Evolutionary conservation across 2,797 vertebrate species (phyloP), one percentile per base, ranked within the genome.

Genomic region (Meda fulgida): DNA sequence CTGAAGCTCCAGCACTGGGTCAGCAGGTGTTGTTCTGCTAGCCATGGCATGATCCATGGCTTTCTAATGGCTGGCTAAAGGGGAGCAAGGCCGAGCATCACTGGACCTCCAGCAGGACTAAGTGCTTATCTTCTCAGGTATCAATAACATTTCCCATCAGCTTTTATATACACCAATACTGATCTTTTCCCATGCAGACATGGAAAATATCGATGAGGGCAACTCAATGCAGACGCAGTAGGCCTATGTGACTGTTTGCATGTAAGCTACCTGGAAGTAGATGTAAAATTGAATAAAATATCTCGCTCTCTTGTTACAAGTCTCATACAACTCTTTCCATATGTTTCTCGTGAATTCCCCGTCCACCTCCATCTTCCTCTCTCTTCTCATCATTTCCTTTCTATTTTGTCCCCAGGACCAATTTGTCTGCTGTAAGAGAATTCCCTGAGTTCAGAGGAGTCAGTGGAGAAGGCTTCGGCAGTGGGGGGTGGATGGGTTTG

Each of bases 381-480:
- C 65, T 53, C 29, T 72, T 80, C 70, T 79, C 51, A 19, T 78
- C 75, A 31, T 53, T 92, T 90, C 93, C 94, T 88, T 78, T 84
- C 94, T 93, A 93, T 93, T 93, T 93, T 91, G 29, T 90, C 89
- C 89, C 94, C 96, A 95, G 95, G 95, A 95, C 94, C 95, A 96
- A 96, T 99, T 98, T 97, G 96, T 97, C 96, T 96, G 94, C 96
- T 96, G 96, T 97, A 97, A 97, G 96, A 96, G 95, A 97, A 98
- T 97, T 97, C 97, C 97, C 96, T 98, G 97, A 97, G 96, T 98
- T 97, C 95, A 96, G 96, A 96, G 96, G 97, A 97, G 97, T 98
- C 97, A 96, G 97, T 95, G 96, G 96, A 97, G 96, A 91, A 86
- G 95, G 96, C 95, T 96, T 95, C 94, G 91, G 94, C 90, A 10